Percentiles rank a stretch among this genome's conserved stretches.
phyloP scores from a whole-genome alignment of 2,888 invertebrate genomes.

The Maniola hyperantus region DNA sequence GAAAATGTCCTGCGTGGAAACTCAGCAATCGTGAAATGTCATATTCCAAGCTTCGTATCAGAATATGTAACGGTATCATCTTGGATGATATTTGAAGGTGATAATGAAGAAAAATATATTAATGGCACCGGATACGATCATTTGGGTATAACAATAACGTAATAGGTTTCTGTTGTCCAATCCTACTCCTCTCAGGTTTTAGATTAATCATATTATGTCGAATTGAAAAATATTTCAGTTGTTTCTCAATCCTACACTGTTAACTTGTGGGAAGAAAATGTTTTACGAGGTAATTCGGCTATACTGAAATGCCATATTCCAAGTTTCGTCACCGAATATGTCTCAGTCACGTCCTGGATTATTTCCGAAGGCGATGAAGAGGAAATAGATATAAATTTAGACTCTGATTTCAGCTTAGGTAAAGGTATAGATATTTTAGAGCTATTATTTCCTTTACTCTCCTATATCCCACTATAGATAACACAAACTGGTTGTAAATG shows the following conservation, averaged over 20 bases:
- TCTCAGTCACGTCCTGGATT: conserved; percentile 92
- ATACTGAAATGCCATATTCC: conserved; percentile 96
- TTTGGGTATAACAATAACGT: conserved; percentile 57
- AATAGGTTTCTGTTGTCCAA: conserved; percentile 28
- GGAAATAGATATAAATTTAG: conserved; percentile 76
- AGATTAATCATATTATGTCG: background rate
- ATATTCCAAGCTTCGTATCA: conserved; percentile 95
- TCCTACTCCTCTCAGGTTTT: conserved; percentile 32
- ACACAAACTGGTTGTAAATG: background rate
- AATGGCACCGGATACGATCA: conserved; percentile 62
- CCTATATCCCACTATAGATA: conserved; percentile 20
- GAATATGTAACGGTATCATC: conserved; percentile 93
- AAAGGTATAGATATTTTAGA: conserved; percentile 38
- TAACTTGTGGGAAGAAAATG: conserved; percentile 96
- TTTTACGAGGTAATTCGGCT: conserved; percentile 93
- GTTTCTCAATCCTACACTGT: conserved; percentile 94
- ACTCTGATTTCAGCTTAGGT: conserved; percentile 72
- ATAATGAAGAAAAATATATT: conserved; percentile 76
- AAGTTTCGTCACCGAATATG: conserved; percentile 96
- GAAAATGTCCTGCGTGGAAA: conserved; percentile 95
- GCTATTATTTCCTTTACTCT: conserved; percentile 30
- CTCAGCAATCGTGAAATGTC: conserved; percentile 94
- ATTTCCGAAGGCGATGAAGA: conserved; percentile 85
- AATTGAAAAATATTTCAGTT: conserved; percentile 80
- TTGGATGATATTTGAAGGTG: conserved; percentile 92